phyloP scores from a whole-genome alignment of 2,113 vertebrate species.

The Mungos mungo region DNA sequence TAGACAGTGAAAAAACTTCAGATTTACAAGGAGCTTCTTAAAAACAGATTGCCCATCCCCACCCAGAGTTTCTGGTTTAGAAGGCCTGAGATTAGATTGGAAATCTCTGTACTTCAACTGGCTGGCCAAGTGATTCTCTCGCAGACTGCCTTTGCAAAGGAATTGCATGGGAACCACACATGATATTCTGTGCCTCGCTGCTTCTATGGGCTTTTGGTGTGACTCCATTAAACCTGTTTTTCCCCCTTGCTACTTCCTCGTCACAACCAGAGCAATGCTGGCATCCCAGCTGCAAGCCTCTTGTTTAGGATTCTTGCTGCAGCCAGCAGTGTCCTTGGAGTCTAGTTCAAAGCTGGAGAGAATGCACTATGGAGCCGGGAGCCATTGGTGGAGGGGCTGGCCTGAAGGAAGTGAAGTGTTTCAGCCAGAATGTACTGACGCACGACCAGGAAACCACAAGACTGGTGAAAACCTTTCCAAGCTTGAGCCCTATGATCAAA shows the following conservation, averaged over 20 bases:
- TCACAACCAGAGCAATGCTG: neutral
- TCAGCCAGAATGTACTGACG: constrained; percentile 68
- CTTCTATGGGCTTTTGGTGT: neutral
- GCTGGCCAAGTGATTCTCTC: neutral
- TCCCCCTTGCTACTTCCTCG: neutral
- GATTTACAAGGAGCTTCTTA: neutral
- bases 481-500: constrained; percentile 61
- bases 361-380: constrained; percentile 13
- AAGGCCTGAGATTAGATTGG: neutral
- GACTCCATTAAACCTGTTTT: neutral
- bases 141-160: neutral
- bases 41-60: neutral
- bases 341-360: constrained; percentile 56
- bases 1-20: neutral
- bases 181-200: neutral
- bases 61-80: neutral
- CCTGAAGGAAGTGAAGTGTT: constrained; percentile 59
- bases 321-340: constrained; percentile 58
- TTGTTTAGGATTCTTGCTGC: neutral
- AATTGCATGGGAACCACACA: neutral
- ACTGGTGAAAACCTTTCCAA: constrained; percentile 66
- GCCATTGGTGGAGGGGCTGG: neutral
- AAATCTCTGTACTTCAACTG: neutral
- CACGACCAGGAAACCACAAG: constrained; percentile 69
- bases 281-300: constrained; percentile 18